Conservation (phyloP, 2,888 invertebrate species). For the Boloria euphrosyne region DNA sequence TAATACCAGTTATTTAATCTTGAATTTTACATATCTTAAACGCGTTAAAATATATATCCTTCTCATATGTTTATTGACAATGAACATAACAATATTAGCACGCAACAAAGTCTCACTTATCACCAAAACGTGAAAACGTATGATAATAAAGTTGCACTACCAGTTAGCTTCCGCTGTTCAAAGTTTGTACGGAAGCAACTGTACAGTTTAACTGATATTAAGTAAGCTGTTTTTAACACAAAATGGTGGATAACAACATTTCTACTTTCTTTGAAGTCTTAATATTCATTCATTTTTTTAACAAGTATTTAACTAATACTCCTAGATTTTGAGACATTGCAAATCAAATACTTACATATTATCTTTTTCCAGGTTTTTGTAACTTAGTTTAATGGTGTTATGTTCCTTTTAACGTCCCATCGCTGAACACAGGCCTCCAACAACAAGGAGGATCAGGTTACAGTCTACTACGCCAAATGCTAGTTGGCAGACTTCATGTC, state of each 20-base stretch:
- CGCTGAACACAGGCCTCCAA: too few relatives aligned
- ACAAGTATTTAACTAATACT: too few relatives aligned
- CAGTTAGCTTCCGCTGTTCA: slow-evolving; percentile 31
- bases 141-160: slow-evolving; percentile 50
- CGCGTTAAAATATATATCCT: too few relatives aligned
- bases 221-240: slow-evolving; percentile 2
- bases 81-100: slow-evolving; percentile 5
- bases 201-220: background rate
- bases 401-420: too few relatives aligned
- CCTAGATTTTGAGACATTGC: background rate
- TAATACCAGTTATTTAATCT: too few relatives aligned
- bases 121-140: slow-evolving; percentile 37
- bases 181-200: slow-evolving; percentile 6
- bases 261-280: background rate
- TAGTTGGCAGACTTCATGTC: too few relatives aligned
- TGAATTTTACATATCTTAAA: too few relatives aligned
- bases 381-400: too few relatives aligned
- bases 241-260: background rate
- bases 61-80: background rate
- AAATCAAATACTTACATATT: background rate
- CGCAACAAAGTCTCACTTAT: slow-evolving; percentile 39
- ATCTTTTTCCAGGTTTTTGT: too few relatives aligned
- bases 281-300: background rate
- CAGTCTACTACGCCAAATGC: too few relatives aligned
- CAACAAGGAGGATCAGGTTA: too few relatives aligned